Evolutionary conservation across 2,888 invertebrate genomes (phyloP), one percentile per base, ranked within the genome.

Genomic region (Ommatoiulus sabulosus): DNA sequence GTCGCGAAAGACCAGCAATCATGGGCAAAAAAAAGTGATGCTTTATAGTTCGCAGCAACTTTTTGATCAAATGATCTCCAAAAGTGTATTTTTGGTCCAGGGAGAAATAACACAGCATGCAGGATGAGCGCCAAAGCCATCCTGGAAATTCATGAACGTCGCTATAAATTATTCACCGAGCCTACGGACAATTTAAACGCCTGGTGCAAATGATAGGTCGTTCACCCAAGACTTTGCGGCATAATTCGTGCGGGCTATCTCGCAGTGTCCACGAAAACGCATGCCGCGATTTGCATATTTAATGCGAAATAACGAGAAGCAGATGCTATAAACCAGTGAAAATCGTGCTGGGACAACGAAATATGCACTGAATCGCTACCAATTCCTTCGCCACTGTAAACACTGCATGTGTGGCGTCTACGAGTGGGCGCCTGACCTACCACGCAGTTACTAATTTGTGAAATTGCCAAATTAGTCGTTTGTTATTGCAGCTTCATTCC

Each of bases 391-490:
- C 24, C 20, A 7, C 20, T 72, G 24, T 24, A 24, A 72, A 24
- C 24, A 24, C 10, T 35, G 35, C 35, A 35, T 6, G 72, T 10
- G 72, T 72, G 72, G 72, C 24, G 72, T n/a, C 72, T 72, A 0
- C 24, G 10, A 72, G 72, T 72, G 72, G 72, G 72, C 72, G 24
- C 10, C 24, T 24, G 10, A 24, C 24, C 24, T 24, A 72, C 72
- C 72, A 24, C 72, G 24, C 24, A 72, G 24, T 8, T 12, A 20
- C 72, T 72, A 72, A 72, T 72, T 72, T 72, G 72, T 72, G 72
- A 24, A 72, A 8, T 72, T 72, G 72, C 72, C 72, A 72, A 72
- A 72, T 72, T 72, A 72, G 72, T 72, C 72, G 10, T 24, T 72
- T 72, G 63, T 72, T n/a, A 24, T 72, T 8, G 72, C 8, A 10